Conservation (phyloP, 2,888 invertebrate genomes). For the Pollenia amentaria region DNA sequence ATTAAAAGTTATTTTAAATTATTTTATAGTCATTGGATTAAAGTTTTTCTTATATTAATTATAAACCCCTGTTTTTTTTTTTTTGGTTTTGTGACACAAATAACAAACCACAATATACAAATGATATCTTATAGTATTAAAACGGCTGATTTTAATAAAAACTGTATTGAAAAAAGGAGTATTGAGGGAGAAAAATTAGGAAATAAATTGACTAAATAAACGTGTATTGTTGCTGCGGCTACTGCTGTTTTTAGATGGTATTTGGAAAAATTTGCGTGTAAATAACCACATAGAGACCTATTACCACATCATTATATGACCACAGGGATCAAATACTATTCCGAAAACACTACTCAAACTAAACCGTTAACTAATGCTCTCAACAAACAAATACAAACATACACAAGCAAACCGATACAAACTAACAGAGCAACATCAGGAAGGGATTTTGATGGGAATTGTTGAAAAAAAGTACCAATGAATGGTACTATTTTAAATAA, state of each 20-base stretch:
- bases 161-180: conserved; percentile 12
- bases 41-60: conserved; percentile 31
- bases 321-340: conserved; percentile 78
- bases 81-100: neutral
- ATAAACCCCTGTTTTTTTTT: conserved; percentile 25
- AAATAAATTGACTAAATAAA: conserved; percentile 45
- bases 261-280: conserved; percentile 66
- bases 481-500: neutral
- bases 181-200: conserved; percentile 31
- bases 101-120: conserved; percentile 38
- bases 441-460: neutral
- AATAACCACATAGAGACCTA: conserved; percentile 75
- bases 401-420: neutral
- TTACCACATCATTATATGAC: conserved; percentile 82
- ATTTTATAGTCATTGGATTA: conserved; percentile 35
- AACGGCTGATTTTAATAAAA: conserved; percentile 3
- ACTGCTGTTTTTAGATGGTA: conserved; percentile 38
- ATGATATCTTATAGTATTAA: conserved; percentile 35
- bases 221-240: conserved; percentile 13
- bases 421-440: neutral
- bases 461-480: neutral
- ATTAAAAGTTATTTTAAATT: conserved; percentile 28
- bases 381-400: conserved; percentile 46
- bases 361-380: conserved; percentile 68
- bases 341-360: conserved; percentile 67